Evolutionary conservation across 2,113 vertebrate species (phyloP), one percentile per base, ranked within the genome.

Genomic region (Sapayoa aenigma): DNA sequence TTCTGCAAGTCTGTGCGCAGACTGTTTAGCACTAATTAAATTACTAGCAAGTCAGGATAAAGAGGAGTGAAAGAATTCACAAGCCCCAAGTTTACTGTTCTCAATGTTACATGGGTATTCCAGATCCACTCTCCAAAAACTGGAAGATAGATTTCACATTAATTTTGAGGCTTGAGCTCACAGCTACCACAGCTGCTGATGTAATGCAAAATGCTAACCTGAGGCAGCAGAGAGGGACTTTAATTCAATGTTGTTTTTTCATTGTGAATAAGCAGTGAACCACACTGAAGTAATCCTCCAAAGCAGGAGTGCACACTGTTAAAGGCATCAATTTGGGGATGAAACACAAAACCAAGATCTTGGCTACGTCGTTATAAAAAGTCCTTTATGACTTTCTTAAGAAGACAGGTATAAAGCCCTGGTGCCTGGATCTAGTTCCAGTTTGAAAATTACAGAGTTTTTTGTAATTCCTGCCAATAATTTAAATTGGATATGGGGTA

Each of bases 201-300:
- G 75, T 90, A 91, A 96, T 89, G 67, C 78, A 94, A 94, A 95
- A 91, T 71, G 65, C 77, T 91, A 94, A 93, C 94, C 76, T 94
- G 87, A 87, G 90, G 82, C 94, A 94, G 82, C 66, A 94, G 90
- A 87, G 82, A 90, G 84, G 85, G 68, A 86, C 76, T 93, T 94
- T 42, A 89, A 90, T 87, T 93, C 84, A 74, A 6, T 46, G 85
- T 63, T 76, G 30, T n/a, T 88, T 87, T 90, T 86, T 86, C 78
- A 72, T 79, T 95, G 94, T 91, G 87, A 96, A 86, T 86, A 86
- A 86, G 90, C 91, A 96, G 74, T 85, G 89, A 96, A 95, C 82
- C 94, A 91, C 84, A 55, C 27, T 94, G 93, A 93, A 95, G 91
- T 94, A 95, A 97, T 94, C 86, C 84, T 87, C 83, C 17, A 1